These are phyloP conservation scores for Centrocercus urophasianus DNA, from an alignment of 2,113 vertebrate species.

Conservation along the genomic window DNA sequence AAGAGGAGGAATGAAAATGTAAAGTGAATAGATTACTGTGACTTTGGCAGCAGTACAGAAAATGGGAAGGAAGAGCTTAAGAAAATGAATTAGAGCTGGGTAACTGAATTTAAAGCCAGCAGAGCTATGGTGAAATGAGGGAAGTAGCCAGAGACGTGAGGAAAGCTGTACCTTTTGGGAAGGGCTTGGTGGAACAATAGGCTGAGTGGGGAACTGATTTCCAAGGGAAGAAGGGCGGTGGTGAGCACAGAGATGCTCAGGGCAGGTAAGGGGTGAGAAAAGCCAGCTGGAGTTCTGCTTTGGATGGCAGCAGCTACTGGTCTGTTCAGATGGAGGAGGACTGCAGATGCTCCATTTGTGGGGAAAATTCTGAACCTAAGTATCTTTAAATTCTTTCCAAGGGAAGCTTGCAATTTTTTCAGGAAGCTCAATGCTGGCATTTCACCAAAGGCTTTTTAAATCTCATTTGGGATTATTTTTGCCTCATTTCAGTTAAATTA, in stretches of 20 bases:
- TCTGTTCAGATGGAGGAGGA: background rate
- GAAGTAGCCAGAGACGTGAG: background rate
- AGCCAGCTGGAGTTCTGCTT: background rate
- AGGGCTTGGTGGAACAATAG: background rate
- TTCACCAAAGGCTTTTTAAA: background rate
- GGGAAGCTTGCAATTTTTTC: background rate
- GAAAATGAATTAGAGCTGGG: conserved; percentile 13
- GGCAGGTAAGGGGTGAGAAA: background rate
- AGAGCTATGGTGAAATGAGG: background rate
- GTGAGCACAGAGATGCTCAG: background rate
- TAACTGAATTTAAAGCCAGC: background rate
- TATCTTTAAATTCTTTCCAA: background rate
- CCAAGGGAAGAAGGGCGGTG: background rate
- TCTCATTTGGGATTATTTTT: fast-evolving
- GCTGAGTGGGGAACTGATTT: background rate
- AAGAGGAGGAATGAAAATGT: background rate
- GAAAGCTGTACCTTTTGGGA: conserved; percentile 14
- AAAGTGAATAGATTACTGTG: background rate
- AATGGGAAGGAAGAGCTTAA: conserved; percentile 29
- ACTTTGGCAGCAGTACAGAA: conserved; percentile 20
- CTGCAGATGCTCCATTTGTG: background rate
- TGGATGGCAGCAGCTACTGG: background rate
- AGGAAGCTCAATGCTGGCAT: background rate
- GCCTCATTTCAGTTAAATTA: background rate
- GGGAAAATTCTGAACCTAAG: background rate